Conservation (phyloP, 2,888 invertebrate species). For the Leucoma salicis region DNA sequence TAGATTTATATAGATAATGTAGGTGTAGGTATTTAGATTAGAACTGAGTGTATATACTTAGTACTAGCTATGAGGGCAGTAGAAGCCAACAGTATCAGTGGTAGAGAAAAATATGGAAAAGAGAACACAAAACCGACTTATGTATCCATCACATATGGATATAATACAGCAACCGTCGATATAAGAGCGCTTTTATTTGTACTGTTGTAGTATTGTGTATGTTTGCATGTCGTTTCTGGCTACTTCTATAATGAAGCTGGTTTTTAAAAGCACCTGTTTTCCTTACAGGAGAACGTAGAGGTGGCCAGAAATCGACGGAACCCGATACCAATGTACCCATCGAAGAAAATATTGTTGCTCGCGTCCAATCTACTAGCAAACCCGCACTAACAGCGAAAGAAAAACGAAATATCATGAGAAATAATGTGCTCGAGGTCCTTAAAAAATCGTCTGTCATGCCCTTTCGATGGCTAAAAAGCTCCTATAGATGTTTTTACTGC, state of each 20-base stretch:
- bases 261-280: conserved; percentile 53
- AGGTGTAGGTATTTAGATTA: too few relatives aligned
- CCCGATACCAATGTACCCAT: conserved; percentile 15
- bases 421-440: conserved; percentile 63
- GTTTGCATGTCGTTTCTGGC: conserved; percentile 47
- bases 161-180: too few relatives aligned
- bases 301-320: conserved; percentile 51
- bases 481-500: conserved; percentile 73
- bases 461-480: conserved; percentile 72
- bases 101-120: too few relatives aligned
- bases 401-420: conserved; percentile 60
- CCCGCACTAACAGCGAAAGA: conserved; percentile 46
- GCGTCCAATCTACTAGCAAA: conserved; percentile 18
- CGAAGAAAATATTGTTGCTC: conserved; percentile 8
- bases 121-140: too few relatives aligned
- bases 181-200: too few relatives aligned
- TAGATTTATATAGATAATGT: too few relatives aligned
- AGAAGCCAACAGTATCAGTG: too few relatives aligned
- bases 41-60: too few relatives aligned
- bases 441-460: conserved; percentile 67
- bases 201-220: too few relatives aligned
- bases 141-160: too few relatives aligned
- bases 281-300: conserved; percentile 70
- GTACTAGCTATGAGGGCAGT: too few relatives aligned
- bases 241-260: conserved; percentile 42